Conservation (phyloP, 2,113 vertebrate genomes). For the Menura novaehollandiae region DNA sequence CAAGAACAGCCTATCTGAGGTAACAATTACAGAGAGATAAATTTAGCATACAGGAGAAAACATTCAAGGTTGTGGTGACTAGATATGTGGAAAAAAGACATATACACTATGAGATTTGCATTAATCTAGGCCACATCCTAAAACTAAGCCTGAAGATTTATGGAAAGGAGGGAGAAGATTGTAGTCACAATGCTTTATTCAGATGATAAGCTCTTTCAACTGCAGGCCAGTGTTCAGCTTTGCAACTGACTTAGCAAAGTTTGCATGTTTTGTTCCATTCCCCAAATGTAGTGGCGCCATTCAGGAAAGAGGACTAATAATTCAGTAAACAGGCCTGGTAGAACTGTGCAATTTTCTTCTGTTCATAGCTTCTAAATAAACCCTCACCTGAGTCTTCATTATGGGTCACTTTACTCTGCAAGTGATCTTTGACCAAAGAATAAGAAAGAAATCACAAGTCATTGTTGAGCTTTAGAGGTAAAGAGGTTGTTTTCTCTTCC, state of each 20-base stretch:
- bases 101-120: background rate
- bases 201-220: background rate
- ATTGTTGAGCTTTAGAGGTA: background rate
- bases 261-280: background rate
- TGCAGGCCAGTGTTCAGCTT: background rate
- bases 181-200: background rate
- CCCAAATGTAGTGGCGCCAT: background rate
- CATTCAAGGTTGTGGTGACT: background rate
- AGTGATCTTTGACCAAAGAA: constrained; percentile 2
- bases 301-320: background rate
- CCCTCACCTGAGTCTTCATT: background rate
- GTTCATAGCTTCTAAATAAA: background rate
- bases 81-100: background rate
- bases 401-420: background rate
- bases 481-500: background rate
- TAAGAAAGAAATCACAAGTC: background rate
- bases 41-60: background rate
- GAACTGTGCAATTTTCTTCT: background rate
- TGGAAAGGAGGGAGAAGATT: background rate
- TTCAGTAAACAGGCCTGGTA: background rate
- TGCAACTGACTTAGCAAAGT: background rate
- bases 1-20: background rate
- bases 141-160: background rate
- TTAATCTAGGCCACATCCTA: constrained; percentile 6
- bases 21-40: background rate